These are phyloP conservation scores for Pomacea canaliculata DNA, from an alignment of 2,888 invertebrate genomes.

Conservation along the genomic window DNA sequence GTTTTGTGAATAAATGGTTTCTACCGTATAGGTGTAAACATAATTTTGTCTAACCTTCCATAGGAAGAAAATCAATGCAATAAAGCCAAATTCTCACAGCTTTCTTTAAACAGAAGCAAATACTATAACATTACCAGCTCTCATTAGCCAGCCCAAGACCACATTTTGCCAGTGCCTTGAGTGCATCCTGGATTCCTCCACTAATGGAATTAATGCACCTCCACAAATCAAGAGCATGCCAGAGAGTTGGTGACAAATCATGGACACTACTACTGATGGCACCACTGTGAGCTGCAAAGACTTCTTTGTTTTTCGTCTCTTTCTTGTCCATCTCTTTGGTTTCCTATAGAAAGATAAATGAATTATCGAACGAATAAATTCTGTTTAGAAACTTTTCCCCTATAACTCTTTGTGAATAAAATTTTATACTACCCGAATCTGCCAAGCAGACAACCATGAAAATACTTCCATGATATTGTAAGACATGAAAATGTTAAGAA, in stretches of 20 bases:
- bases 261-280: conserved; percentile 67
- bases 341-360: conserved; percentile 19
- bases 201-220: conserved; percentile 63
- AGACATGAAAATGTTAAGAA: neutral
- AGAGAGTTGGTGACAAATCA: conserved; percentile 68
- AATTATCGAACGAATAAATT: neutral
- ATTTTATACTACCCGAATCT: no score
- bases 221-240: conserved; percentile 70
- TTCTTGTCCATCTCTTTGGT: conserved; percentile 35
- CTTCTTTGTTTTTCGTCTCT: conserved; percentile 26
- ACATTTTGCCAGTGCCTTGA: conserved; percentile 62
- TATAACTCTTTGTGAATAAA: no score
- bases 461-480: neutral
- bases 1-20: no score
- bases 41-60: no score
- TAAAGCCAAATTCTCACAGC: no score
- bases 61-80: no score
- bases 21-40: no score
- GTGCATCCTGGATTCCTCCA: conserved; percentile 58
- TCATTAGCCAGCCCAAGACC: conserved; percentile 63
- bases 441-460: no score
- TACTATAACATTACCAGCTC: conserved; percentile 52
- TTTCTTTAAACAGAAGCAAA: no score
- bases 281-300: conserved; percentile 47
- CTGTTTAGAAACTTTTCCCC: no score